Conservation (phyloP, 2,888 invertebrate genomes). For the Neocrepidodera transversa region DNA sequence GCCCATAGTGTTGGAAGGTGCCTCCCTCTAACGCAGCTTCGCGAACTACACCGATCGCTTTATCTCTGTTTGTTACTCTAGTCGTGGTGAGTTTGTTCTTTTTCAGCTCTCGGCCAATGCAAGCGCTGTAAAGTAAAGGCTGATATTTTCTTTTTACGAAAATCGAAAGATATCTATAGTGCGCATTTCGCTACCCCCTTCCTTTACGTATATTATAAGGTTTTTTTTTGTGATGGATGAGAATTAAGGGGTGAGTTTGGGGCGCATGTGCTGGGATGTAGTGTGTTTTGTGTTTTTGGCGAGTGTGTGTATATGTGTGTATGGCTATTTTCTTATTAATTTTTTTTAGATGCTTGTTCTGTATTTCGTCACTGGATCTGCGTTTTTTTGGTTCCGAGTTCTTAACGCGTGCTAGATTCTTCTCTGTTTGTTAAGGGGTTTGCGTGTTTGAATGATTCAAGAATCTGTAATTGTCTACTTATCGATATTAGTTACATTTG, state of each 20-base stretch:
- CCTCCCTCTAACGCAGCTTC: constrained; percentile 55
- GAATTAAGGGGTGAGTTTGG: constrained; percentile 49
- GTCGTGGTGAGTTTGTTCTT: constrained; percentile 20
- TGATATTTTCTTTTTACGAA: constrained; percentile 61
- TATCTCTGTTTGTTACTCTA: constrained; percentile 10
- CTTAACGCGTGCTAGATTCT: no score
- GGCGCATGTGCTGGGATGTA: constrained; percentile 51
- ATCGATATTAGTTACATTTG: no score
- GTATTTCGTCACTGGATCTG: no score
- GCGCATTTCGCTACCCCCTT: constrained; percentile 52
- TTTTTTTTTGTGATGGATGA: constrained; percentile 55
- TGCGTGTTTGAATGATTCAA: no score
- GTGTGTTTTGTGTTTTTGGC: constrained; percentile 40
- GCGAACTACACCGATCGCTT: constrained; percentile 24
- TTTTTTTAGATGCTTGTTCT: no score
- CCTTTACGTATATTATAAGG: constrained; percentile 52
- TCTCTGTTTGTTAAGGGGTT: no score
- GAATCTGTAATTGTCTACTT: no score
- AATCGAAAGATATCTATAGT: constrained; percentile 59
- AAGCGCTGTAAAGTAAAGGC: constrained; percentile 50
- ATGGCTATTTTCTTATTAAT: constrained; percentile 32
- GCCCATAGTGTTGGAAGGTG: constrained; percentile 65
- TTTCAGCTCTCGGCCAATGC: constrained; percentile 38
- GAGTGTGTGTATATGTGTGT: constrained; percentile 31
- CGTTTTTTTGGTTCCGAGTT: no score